Conservation (phyloP, 2,888 invertebrate genomes). For the Alentia gelatinosa region DNA sequence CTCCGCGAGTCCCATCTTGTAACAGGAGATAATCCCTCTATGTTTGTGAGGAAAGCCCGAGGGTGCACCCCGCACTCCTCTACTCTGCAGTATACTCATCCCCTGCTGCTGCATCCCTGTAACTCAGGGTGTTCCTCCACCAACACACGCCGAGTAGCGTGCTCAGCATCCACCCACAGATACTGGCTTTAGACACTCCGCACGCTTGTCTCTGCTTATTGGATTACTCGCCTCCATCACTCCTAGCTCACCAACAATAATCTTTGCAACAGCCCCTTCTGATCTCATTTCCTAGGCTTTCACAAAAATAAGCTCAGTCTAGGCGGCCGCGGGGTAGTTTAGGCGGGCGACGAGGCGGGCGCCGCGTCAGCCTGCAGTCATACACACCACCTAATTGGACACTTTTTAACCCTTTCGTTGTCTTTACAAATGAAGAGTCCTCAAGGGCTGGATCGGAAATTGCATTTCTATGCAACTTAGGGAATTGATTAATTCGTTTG, state of each 20-base stretch:
- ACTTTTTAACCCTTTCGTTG: neutral
- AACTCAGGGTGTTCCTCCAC: neutral
- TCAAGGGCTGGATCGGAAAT: conserved; percentile 1
- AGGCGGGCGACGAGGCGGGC: neutral
- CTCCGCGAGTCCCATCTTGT: too few relatives aligned
- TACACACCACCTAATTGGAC: neutral
- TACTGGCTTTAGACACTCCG: too few relatives aligned
- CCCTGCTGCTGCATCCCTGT: neutral
- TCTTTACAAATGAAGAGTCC: neutral
- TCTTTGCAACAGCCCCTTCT: conserved; percentile 16
- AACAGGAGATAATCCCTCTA: too few relatives aligned
- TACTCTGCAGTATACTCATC: neutral
- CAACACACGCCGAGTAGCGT: too few relatives aligned
- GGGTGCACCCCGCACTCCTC: neutral
- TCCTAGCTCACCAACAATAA: conserved; percentile 29
- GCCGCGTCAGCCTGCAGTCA: neutral
- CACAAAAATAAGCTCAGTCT: neutral
- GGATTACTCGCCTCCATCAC: conserved; percentile 5
- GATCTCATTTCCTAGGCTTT: conserved; percentile 18
- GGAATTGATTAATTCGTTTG: conserved; percentile 22
- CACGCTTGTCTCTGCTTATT: neutral
- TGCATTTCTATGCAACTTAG: neutral
- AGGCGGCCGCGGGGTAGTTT: neutral
- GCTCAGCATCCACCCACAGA: too few relatives aligned
- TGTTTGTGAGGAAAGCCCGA: too few relatives aligned